Percentiles rank a stretch among this genome's conserved stretches.
Evolutionary conservation across 2,888 invertebrate genomes (phyloP).

Genomic region (Periphyllus acericola): DNA sequence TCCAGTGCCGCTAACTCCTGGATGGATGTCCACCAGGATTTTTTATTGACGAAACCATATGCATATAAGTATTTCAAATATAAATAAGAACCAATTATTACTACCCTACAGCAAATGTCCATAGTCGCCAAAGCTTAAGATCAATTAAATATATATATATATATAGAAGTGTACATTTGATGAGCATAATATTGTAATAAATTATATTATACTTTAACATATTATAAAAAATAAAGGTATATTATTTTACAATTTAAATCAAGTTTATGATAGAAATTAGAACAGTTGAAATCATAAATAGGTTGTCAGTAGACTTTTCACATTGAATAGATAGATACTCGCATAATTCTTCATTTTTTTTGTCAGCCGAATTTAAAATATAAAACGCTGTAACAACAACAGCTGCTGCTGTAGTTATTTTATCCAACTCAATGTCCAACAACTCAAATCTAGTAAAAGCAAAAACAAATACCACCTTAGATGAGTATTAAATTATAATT

Average conservation of each 20-base stretch:
- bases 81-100: no score
- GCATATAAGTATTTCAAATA: no score
- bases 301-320: constrained; percentile 24
- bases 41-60: no score
- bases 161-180: no score
- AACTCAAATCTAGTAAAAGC: constrained; percentile 14
- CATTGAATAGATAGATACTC: constrained; percentile 28
- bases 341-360: constrained; percentile 23
- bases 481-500: neutral
- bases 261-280: constrained; percentile 18
- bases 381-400: constrained; percentile 29
- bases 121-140: no score
- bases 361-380: constrained; percentile 16
- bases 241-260: neutral
- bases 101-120: no score
- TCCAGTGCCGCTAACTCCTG: no score
- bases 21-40: no score
- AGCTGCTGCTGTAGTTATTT: constrained; percentile 51
- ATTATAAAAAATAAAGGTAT: no score
- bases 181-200: no score
- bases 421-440: constrained; percentile 29
- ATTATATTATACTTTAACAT: no score
- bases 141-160: no score
- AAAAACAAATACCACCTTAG: neutral
- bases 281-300: constrained; percentile 6